phyloP scores from a whole-genome alignment of 2,113 vertebrate genomes.

The Xyrauchen texanus region DNA sequence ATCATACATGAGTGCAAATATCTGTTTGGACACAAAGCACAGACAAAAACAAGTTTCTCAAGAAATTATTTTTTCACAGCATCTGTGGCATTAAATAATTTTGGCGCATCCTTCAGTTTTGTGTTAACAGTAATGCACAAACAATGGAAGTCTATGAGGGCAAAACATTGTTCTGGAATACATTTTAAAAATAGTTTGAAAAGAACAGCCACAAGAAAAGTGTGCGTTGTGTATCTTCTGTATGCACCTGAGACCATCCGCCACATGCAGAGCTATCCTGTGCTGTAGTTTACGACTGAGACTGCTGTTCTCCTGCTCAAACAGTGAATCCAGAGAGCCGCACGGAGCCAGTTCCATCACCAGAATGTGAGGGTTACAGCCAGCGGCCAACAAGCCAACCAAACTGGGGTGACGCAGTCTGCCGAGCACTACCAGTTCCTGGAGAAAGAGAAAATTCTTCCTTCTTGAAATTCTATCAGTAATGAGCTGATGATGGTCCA shows the following conservation, averaged over 20 bases:
- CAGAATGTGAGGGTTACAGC: constrained; percentile 83
- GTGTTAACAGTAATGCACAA: too few species aligned
- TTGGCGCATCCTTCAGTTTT: too few species aligned
- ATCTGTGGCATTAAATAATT: too few species aligned
- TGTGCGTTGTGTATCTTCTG: too few species aligned
- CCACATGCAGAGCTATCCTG: constrained; percentile 92
- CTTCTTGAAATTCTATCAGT: background rate
- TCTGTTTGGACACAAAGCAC: constrained; percentile 63
- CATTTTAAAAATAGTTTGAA: background rate
- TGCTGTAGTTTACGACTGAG: constrained; percentile 91
- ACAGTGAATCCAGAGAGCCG: constrained; percentile 89
- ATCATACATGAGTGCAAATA: constrained; percentile 96
- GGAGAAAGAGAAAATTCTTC: background rate
- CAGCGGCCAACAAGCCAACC: constrained; percentile 85
- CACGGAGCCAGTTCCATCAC: constrained; percentile 94
- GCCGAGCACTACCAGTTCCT: constrained; percentile 92
- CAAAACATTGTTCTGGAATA: background rate
- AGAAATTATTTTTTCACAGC: too few species aligned
- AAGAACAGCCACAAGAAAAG: too few species aligned
- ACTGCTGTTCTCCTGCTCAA: constrained; percentile 82
- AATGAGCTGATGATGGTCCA: background rate
- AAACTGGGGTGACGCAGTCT: constrained; percentile 92
- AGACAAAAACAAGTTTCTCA: background rate
- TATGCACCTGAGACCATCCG: constrained; percentile 89
- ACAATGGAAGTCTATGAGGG: too few species aligned